Evolutionary conservation across 2,113 vertebrate genomes (phyloP).

Genomic region (Hippocampus guttulatus): DNA sequence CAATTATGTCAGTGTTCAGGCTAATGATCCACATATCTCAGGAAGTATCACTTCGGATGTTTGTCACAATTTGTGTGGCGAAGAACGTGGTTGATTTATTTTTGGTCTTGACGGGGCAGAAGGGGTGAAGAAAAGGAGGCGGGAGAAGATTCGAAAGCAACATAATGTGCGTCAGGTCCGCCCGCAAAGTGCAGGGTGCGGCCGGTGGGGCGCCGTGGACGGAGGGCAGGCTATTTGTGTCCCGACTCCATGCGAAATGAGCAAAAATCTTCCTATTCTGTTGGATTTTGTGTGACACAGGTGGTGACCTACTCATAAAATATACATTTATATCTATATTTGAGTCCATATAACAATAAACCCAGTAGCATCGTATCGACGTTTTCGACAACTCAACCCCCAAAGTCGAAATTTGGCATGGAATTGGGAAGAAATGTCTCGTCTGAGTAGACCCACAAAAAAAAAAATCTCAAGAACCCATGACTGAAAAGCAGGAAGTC

Average conservation of each 20-base stretch:
- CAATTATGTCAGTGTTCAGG: slow-evolving; percentile 13
- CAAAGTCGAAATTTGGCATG: background rate
- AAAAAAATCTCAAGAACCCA: too few species aligned
- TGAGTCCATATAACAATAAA: background rate
- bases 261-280: slow-evolving; percentile 45
- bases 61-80: background rate
- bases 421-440: background rate
- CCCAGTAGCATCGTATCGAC: too few species aligned
- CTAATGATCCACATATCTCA: slow-evolving; percentile 16
- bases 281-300: slow-evolving; percentile 34
- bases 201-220: slow-evolving; percentile 57
- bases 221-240: slow-evolving; percentile 65
- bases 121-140: slow-evolving; percentile 21
- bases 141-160: slow-evolving; percentile 52
- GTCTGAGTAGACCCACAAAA: too few species aligned
- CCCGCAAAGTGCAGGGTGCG: slow-evolving; percentile 78
- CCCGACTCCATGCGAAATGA: slow-evolving; percentile 27
- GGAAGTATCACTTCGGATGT: slow-evolving; percentile 1
- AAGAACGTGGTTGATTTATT: background rate
- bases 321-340: background rate
- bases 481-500: background rate
- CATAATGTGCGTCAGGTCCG: slow-evolving; percentile 61
- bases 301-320: slow-evolving; percentile 22
- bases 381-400: background rate
- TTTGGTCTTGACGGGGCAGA: slow-evolving; percentile 11